phyloP scores from a whole-genome alignment of 2,113 vertebrate species.

The Steatornis caripensis region DNA sequence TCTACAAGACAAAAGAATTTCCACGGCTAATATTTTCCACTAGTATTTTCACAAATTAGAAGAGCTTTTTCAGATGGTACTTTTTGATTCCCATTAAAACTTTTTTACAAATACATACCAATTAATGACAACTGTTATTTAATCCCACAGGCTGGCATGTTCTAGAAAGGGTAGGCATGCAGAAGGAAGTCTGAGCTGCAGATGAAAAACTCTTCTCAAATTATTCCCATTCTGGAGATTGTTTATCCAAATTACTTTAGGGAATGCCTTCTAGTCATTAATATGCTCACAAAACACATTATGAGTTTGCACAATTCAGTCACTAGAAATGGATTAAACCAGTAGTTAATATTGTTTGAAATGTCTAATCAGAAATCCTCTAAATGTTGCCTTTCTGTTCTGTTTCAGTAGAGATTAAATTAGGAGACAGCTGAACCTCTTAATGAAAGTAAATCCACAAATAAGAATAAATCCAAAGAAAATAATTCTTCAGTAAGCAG shows the following conservation, averaged over 20 bases:
- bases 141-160: not conserved
- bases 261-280: not conserved
- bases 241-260: not conserved
- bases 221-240: not conserved
- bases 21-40: not conserved
- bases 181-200: not conserved
- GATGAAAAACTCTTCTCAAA: not conserved
- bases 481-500: not conserved
- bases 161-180: not conserved
- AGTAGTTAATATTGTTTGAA: not conserved
- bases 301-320: not conserved
- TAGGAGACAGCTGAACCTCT: not conserved
- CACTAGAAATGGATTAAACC: not conserved
- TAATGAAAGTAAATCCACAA: constrained; percentile 36
- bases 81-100: not conserved
- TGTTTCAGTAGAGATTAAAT: constrained; percentile 6
- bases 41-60: not conserved
- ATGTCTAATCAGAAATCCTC: not conserved
- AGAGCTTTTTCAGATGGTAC: not conserved
- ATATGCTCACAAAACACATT: not conserved
- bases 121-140: not conserved
- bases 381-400: not conserved
- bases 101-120: not conserved
- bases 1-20: not conserved
- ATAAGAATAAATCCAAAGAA: constrained; percentile 16